phyloP scores from a whole-genome alignment of 2,797 vertebrate genomes.

The Novumbra hubbsi region DNA sequence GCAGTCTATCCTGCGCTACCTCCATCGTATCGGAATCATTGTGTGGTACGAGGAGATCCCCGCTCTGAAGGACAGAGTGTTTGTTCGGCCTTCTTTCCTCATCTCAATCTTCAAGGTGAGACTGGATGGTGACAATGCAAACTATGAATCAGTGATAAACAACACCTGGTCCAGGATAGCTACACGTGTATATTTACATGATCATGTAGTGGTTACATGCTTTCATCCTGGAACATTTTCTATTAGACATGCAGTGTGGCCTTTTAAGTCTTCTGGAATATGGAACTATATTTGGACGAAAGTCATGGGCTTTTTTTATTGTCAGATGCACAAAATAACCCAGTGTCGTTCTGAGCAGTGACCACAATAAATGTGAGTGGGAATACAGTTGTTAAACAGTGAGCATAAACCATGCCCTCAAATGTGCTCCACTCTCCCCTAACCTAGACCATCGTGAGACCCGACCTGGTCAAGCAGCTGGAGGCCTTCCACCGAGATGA shows the following conservation, averaged over 20 bases:
- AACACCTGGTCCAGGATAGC: neutral
- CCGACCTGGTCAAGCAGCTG: constrained; percentile 65
- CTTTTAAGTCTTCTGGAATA: neutral
- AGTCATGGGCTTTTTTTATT: too few relatives aligned
- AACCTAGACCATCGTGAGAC: constrained; percentile 66
- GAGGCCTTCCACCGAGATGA: constrained; percentile 53
- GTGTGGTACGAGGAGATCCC: constrained; percentile 75
- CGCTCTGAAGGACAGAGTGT: constrained; percentile 59
- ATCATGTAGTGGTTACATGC: too few relatives aligned
- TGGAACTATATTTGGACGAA: neutral
- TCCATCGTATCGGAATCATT: constrained; percentile 70
- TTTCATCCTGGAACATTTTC: neutral
- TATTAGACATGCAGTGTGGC: neutral
- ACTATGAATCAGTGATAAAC: neutral
- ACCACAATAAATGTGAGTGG: neutral
- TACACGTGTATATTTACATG: neutral
- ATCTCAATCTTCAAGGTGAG: constrained; percentile 77
- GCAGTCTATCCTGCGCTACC: constrained; percentile 70
- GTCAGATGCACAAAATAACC: too few relatives aligned
- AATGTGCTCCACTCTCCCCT: neutral
- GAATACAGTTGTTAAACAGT: neutral
- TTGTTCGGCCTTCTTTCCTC: constrained; percentile 74
- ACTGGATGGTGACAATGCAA: neutral
- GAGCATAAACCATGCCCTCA: neutral
- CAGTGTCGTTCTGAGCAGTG: too few relatives aligned